These are phyloP conservation scores for Typhlichthys subterraneus DNA, from an alignment of 2,797 vertebrate species.

Conservation along the genomic window DNA sequence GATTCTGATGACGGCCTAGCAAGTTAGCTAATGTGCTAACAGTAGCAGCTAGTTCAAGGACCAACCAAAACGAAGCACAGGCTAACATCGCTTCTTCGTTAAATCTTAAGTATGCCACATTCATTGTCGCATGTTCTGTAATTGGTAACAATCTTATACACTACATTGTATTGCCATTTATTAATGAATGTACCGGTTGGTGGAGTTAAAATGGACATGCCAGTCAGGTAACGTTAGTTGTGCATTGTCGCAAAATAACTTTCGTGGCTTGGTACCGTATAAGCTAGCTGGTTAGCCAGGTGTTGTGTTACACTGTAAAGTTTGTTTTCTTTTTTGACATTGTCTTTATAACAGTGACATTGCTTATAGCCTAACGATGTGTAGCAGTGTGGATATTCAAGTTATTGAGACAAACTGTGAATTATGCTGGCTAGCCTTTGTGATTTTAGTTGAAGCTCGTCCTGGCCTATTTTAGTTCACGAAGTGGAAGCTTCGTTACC, in stretches of 20 bases:
- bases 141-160: background rate
- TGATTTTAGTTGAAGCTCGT: constrained; percentile 53
- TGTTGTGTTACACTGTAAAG: background rate
- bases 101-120: constrained; percentile 20
- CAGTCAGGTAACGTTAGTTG: constrained; percentile 56
- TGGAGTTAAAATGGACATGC: constrained; percentile 25
- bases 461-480: constrained; percentile 1
- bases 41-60: constrained; percentile 62
- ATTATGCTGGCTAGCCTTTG: constrained; percentile 34
- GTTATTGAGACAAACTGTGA: constrained; percentile 8
- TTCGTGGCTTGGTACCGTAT: constrained; percentile 39
- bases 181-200: constrained; percentile 22
- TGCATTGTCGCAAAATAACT: constrained; percentile 62
- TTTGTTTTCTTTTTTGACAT: rapidly evolving
- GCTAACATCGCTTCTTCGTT: constrained; percentile 20
- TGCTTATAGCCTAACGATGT: background rate
- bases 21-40: constrained; percentile 56
- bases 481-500: constrained; percentile 3
- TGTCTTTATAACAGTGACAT: background rate
- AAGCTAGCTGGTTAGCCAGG: constrained; percentile 21
- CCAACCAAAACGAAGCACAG: constrained; percentile 48
- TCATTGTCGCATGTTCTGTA: constrained; percentile 3
- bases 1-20: constrained; percentile 75
- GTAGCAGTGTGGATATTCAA: background rate
- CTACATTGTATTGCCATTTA: background rate